These are phyloP conservation scores for Schrankia costaestrigalis DNA, from an alignment of 2,888 invertebrate species.

Conservation along the genomic window DNA sequence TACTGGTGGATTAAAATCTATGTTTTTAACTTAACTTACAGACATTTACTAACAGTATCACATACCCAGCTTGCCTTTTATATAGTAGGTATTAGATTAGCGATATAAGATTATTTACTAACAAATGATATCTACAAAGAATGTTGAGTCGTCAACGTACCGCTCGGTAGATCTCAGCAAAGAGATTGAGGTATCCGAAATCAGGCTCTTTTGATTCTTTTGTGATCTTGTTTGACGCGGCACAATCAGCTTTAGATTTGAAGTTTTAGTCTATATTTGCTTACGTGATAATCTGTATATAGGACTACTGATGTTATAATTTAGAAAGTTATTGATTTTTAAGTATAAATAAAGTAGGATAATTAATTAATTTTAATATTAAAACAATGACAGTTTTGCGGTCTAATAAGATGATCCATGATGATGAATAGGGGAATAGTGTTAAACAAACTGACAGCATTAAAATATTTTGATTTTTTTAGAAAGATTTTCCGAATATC, in stretches of 20 bases:
- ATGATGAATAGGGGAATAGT: too few relatives aligned
- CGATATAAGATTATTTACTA: slow-evolving; percentile 6
- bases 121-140: slow-evolving; percentile 30
- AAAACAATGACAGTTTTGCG: too few relatives aligned
- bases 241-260: slow-evolving; percentile 28
- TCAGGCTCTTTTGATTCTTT: slow-evolving; percentile 29
- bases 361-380: too few relatives aligned
- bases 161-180: slow-evolving; percentile 36
- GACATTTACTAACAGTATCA: too few relatives aligned
- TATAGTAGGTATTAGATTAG: slow-evolving; percentile 3
- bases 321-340: too few relatives aligned
- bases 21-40: too few relatives aligned
- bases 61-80: background rate
- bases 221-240: slow-evolving; percentile 26
- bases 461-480: too few relatives aligned
- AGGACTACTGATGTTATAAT: slow-evolving; percentile 11
- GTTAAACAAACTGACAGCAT: too few relatives aligned
- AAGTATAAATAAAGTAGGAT: too few relatives aligned
- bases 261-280: slow-evolving; percentile 14
- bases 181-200: slow-evolving; percentile 26
- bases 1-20: too few relatives aligned
- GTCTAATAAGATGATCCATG: too few relatives aligned
- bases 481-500: too few relatives aligned
- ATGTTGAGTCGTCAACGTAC: slow-evolving; percentile 23
- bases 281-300: slow-evolving; percentile 13